These are phyloP conservation scores for Psilopsiagon aymara DNA, from an alignment of 2,113 vertebrate genomes.

Conservation along the genomic window DNA sequence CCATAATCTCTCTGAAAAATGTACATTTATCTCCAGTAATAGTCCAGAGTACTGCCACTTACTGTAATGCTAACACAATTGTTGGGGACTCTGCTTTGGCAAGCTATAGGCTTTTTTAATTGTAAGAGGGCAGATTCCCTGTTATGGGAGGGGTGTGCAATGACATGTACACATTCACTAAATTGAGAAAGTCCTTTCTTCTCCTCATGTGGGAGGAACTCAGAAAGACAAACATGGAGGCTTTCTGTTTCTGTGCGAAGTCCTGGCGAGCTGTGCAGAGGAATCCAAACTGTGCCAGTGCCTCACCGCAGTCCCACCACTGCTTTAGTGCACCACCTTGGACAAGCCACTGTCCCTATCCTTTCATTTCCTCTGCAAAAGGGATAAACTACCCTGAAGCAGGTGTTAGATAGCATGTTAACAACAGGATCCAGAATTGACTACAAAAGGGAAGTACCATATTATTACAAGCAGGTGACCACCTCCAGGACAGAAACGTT, in stretches of 20 bases:
- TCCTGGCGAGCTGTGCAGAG: not conserved
- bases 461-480: not conserved
- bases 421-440: not conserved
- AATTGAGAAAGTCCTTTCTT: slow-evolving; percentile 30
- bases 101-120: not conserved
- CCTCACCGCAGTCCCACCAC: not conserved
- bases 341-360: not conserved
- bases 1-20: slow-evolving; percentile 17
- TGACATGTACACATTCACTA: not conserved
- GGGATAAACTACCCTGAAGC: not conserved
- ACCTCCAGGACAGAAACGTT: not conserved
- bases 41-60: not conserved
- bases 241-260: not conserved
- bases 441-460: not conserved
- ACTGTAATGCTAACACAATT: not conserved
- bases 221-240: not conserved
- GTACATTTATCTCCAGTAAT: not conserved
- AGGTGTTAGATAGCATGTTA: not conserved
- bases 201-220: not conserved
- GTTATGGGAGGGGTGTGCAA: not conserved
- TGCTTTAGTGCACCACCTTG: not conserved
- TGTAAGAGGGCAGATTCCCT: not conserved
- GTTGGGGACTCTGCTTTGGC: not conserved
- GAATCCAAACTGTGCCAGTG: not conserved
- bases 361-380: not conserved